These are phyloP conservation scores for Cataglyphis albicans DNA, from an alignment of 2,888 invertebrate genomes.

Conservation along the genomic window DNA sequence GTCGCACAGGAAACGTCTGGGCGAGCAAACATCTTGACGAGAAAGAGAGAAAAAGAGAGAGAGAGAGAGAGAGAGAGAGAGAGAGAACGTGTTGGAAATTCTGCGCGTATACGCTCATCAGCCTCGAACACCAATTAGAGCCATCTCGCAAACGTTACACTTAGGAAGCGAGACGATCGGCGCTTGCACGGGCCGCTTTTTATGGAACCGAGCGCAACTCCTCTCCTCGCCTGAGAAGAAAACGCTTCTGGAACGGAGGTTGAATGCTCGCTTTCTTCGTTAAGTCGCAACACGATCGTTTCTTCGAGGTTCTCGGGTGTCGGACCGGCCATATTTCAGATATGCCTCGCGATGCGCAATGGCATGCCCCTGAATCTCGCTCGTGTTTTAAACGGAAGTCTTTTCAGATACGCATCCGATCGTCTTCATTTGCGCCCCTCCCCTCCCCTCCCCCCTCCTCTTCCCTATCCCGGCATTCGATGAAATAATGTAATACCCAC, in stretches of 20 bases:
- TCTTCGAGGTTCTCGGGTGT: constrained; percentile 68
- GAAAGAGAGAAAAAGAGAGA: background rate
- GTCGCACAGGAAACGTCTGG: constrained; percentile 27
- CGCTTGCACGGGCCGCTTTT: constrained; percentile 75
- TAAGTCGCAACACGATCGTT: constrained; percentile 75
- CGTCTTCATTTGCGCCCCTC: background rate
- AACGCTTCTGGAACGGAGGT: no score
- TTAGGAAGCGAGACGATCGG: constrained; percentile 76
- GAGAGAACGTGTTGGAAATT: constrained; percentile 46
- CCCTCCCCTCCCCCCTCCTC: no score
- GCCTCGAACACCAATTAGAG: constrained; percentile 80
- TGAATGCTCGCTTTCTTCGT: constrained; percentile 77
- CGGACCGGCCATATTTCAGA: constrained; percentile 71
- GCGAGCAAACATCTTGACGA: constrained; percentile 19
- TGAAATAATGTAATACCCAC: background rate
- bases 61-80: constrained; percentile 5
- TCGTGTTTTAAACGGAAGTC: constrained; percentile 27
- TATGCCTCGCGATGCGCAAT: constrained; percentile 62
- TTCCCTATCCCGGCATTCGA: background rate
- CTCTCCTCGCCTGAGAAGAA: no score
- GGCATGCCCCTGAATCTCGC: constrained; percentile 58
- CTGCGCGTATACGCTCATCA: constrained; percentile 67
- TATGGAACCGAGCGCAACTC: constrained; percentile 68
- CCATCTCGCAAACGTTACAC: constrained; percentile 78
- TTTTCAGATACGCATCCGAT: background rate